Evolutionary conservation across 2,797 vertebrate genomes (phyloP).

Genomic region (Pantherophis vulpinus): DNA sequence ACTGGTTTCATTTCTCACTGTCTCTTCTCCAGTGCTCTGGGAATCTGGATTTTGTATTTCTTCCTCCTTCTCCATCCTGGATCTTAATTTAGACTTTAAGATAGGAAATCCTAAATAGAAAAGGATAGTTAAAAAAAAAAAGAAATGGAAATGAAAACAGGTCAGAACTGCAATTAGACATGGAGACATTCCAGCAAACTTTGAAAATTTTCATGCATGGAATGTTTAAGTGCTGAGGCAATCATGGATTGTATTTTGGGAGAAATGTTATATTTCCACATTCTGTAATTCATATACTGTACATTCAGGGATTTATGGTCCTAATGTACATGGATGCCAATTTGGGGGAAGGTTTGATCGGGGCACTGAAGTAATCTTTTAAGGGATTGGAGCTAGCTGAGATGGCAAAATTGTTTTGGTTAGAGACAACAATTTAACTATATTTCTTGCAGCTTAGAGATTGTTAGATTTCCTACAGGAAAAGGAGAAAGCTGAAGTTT

Average conservation of each 20-base stretch:
- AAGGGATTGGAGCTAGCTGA: background rate
- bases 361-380: background rate
- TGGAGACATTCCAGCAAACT: background rate
- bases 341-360: background rate
- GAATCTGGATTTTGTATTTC: background rate
- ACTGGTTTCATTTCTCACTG: too few relatives aligned
- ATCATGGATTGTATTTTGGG: background rate
- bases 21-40: background rate
- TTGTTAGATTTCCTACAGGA: background rate
- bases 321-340: background rate
- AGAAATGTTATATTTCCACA: background rate
- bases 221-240: background rate
- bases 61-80: conserved; percentile 7
- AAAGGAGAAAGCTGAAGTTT: background rate
- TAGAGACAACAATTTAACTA: background rate
- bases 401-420: background rate
- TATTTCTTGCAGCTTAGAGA: background rate
- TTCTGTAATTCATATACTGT: background rate
- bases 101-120: conserved; percentile 1
- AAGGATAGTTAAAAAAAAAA: background rate
- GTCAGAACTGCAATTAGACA: background rate
- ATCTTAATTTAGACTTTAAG: background rate
- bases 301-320: background rate
- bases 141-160: background rate
- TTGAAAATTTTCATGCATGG: background rate